Evolutionary conservation across 2,888 invertebrate species (phyloP), one percentile per base, ranked within the genome.

Genomic region (Altica lythri): DNA sequence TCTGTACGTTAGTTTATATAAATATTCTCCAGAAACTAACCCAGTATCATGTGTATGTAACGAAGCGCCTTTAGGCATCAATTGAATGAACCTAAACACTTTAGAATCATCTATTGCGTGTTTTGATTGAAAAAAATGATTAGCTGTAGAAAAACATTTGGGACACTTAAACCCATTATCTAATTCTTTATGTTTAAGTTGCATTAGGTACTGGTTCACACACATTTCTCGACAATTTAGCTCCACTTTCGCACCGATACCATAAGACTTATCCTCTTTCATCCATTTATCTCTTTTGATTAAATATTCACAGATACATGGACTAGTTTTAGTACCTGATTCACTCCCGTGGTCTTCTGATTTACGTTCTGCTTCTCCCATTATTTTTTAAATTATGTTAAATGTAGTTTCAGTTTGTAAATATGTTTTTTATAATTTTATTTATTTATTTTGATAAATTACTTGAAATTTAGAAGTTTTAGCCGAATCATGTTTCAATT

Each of bases 41-140:
- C 83, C 84, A 47, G 82, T 83, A 60, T 86, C 86, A 66, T 89
- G 90, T 0, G 83, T 77, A 71, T 89, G 89, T 14, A 89, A 44
- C 69, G 10, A 80, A 78, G 81, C 87, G 1, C 88, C 91, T 74
- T 91, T 91, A 0, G 91, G 90, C 81, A 91, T 82, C 25, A 75
- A 74, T 55, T 80, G 77, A 6, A 91, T 81, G 4, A 89, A 78
- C 61, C 81, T 73, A 67, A 84, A 90, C 0, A 90, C 83, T 56
- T 81, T 78, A 0, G 89, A 88, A 0, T 77, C 62, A 3, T 80
- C 77, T 34, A 90, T 86, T 22, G 77, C 70, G 1, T 78, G 68
- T 65, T 81, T 81, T 3, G 84, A 83, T 1, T 77, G 72, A 68
- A 90, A 85, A 65, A 86, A 86, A 68, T 88, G 88, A 16, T 79